These are phyloP conservation scores for Marmota monax DNA, from an alignment of 2,113 vertebrate genomes.

Conservation along the genomic window DNA sequence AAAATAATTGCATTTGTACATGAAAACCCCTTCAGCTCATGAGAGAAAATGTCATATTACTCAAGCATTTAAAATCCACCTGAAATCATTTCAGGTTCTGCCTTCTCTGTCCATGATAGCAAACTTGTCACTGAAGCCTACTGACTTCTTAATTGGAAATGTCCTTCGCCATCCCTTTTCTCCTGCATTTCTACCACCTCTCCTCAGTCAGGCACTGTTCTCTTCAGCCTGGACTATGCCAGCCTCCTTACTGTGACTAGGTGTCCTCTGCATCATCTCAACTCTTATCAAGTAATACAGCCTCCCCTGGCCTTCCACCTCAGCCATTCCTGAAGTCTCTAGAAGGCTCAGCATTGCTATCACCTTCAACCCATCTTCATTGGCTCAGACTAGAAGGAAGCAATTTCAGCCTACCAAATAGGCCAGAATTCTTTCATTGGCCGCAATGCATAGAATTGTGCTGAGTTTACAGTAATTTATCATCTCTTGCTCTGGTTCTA, in stretches of 20 bases:
- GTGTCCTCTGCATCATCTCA: neutral
- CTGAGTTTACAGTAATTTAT: neutral
- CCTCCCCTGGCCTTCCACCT: neutral
- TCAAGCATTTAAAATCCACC: conserved; percentile 25
- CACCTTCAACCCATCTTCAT: neutral
- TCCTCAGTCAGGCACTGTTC: neutral
- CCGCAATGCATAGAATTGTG: neutral
- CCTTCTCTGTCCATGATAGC: neutral
- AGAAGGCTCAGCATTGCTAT: neutral
- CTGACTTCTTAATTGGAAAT: conserved; percentile 29
- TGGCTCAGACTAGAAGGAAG: neutral
- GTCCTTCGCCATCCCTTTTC: neutral
- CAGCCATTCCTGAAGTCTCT: neutral
- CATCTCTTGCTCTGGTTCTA: neutral
- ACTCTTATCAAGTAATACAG: neutral
- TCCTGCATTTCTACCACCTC: neutral
- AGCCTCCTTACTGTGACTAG: neutral
- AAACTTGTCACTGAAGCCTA: neutral
- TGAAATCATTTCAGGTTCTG: neutral
- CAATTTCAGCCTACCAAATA: neutral
- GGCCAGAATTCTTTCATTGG: neutral
- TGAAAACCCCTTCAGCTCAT: neutral
- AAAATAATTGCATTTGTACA: neutral
- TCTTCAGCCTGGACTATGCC: neutral
- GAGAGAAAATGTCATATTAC: neutral